Conservation (phyloP, 2,797 vertebrate species). For the Nyctibius grandis region DNA sequence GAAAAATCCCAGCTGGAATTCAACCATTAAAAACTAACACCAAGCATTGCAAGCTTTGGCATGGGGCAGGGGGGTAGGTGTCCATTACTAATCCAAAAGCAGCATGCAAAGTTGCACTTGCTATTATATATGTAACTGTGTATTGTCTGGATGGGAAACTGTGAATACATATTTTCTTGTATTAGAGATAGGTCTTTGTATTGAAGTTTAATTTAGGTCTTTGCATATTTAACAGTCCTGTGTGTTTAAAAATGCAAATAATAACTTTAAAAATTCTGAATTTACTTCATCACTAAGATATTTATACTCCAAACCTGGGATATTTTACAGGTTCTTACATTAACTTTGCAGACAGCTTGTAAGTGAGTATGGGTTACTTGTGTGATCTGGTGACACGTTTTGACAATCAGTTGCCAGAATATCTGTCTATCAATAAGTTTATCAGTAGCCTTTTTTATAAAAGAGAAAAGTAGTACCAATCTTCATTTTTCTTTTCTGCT, state of each 20-base stretch:
- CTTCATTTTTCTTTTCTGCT: background rate
- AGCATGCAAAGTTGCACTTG: background rate
- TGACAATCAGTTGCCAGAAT: conserved; percentile 19
- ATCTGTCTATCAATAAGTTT: conserved; percentile 19
- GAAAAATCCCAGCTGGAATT: background rate
- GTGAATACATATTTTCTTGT: background rate
- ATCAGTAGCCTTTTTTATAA: background rate
- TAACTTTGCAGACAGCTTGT: conserved; percentile 17
- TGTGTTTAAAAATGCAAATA: background rate
- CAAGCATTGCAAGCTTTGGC: background rate
- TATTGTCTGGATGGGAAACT: background rate
- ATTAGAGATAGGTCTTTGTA: background rate
- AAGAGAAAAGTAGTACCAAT: background rate
- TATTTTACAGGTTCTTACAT: conserved; percentile 12
- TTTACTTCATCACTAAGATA: background rate
- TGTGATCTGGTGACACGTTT: background rate
- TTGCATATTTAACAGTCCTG: background rate
- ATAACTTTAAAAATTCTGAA: background rate
- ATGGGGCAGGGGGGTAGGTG: background rate
- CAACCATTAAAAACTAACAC: background rate
- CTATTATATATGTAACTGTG: background rate
- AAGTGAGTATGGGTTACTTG: background rate
- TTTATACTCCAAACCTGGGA: background rate
- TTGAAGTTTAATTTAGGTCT: background rate
- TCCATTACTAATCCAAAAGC: background rate